Conservation (phyloP, 1,140 invertebrate species). For the Diorhabda elongata region DNA sequence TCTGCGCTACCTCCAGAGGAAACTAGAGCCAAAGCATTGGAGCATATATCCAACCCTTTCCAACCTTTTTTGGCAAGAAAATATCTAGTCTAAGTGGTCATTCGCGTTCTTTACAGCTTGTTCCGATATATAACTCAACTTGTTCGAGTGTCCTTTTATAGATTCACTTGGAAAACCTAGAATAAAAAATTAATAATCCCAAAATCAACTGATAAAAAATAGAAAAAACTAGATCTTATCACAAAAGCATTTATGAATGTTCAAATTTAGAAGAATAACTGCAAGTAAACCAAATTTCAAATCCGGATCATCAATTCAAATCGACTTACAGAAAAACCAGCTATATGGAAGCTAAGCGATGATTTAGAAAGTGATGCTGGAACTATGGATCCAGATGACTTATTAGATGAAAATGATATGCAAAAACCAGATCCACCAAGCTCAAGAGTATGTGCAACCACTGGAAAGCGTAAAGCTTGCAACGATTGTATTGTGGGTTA, state of each 20-base stretch:
- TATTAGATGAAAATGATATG: constrained; percentile 86
- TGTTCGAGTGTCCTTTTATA: too few relatives aligned
- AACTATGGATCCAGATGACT: constrained; percentile 79
- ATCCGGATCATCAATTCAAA: constrained; percentile 54
- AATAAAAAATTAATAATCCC: constrained; percentile 35
- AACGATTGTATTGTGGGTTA: constrained; percentile 96
- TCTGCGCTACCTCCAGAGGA: too few relatives aligned
- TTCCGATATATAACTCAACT: too few relatives aligned
- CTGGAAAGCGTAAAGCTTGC: constrained; percentile 92
- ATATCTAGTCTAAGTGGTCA: too few relatives aligned
- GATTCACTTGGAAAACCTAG: too few relatives aligned
- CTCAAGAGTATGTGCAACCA: constrained; percentile 83
- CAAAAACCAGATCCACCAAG: constrained; percentile 77
- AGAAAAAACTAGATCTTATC: constrained; percentile 53
- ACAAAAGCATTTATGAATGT: constrained; percentile 62
- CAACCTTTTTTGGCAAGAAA: too few relatives aligned
- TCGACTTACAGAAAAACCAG: constrained; percentile 48
- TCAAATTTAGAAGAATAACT: constrained; percentile 45
- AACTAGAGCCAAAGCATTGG: too few relatives aligned
- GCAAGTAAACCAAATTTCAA: constrained; percentile 66
- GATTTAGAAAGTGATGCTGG: constrained; percentile 68
- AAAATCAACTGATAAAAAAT: constrained; percentile 44
- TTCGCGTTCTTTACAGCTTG: too few relatives aligned
- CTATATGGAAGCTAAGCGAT: constrained; percentile 67
- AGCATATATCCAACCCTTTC: too few relatives aligned